Evolutionary conservation across 2,797 vertebrate species (phyloP).

Genomic region (Pteronotus mesoamericanus): DNA sequence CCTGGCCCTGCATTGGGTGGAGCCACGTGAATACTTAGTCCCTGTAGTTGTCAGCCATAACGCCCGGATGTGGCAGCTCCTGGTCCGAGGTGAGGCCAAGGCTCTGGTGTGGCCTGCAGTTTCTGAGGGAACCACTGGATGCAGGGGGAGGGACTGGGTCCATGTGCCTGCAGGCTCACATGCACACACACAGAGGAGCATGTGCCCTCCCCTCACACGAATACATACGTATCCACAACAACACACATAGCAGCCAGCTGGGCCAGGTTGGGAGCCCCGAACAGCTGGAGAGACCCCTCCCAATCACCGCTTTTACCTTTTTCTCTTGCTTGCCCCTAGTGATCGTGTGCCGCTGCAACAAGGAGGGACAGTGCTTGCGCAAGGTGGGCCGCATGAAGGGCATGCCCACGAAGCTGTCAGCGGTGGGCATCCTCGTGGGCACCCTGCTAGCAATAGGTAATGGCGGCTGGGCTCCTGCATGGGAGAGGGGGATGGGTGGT

Average conservation of each 20-base stretch:
- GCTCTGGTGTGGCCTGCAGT: background rate
- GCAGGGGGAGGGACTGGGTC: background rate
- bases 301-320: background rate
- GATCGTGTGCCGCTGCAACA: conserved; percentile 86
- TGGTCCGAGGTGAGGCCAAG: conserved; percentile 56
- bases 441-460: conserved; percentile 85
- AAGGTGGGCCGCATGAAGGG: conserved; percentile 85
- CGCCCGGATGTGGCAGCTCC: conserved; percentile 62
- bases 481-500: background rate
- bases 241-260: background rate
- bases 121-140: background rate
- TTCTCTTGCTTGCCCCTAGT: conserved; percentile 72
- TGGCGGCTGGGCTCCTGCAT: background rate
- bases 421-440: conserved; percentile 85
- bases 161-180: background rate
- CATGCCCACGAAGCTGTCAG: conserved; percentile 88
- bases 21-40: conserved; percentile 85
- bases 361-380: conserved; percentile 85
- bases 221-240: background rate
- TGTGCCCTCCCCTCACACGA: too few species aligned
- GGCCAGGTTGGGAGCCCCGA: background rate
- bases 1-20: conserved; percentile 84
- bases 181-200: background rate
- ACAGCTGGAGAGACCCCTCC: background rate
- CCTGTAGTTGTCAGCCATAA: conserved; percentile 87